phyloP scores from a whole-genome alignment of 2,113 vertebrate species.

The Chelonoidis abingdonii region DNA sequence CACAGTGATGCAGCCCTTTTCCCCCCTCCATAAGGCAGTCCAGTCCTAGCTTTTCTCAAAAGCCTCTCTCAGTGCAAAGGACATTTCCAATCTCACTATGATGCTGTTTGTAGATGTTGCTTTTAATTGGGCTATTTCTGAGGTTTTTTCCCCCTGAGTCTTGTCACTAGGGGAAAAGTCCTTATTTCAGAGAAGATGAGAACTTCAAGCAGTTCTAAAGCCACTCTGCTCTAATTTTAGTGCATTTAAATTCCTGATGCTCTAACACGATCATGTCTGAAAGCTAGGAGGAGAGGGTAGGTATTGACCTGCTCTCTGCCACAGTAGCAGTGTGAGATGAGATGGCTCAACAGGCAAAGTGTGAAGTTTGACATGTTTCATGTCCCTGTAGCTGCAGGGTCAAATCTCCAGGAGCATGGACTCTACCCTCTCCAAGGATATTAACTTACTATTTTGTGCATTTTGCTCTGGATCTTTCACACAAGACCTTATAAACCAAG shows the following conservation, averaged over 20 bases:
- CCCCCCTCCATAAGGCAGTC: neutral
- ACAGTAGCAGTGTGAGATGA: neutral
- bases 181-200: conserved; percentile 11
- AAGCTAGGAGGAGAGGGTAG: neutral
- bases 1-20: neutral
- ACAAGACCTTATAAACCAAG: no score
- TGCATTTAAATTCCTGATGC: neutral
- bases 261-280: neutral
- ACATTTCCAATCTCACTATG: neutral
- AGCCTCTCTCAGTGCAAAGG: neutral
- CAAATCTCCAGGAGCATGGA: rapidly evolving
- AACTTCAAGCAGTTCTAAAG: neutral
- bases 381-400: neutral
- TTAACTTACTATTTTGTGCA: rapidly evolving
- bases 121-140: neutral
- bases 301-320: neutral
- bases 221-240: conserved; percentile 6
- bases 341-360: neutral
- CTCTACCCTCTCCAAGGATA: neutral
- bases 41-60: neutral
- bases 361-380: neutral
- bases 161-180: conserved; percentile 3
- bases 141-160: neutral
- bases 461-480: neutral
- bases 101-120: neutral